Evolutionary conservation across 2,797 vertebrate genomes (phyloP), one percentile per base, ranked within the genome.

Genomic region (Oryzias dopingdopingensis): DNA sequence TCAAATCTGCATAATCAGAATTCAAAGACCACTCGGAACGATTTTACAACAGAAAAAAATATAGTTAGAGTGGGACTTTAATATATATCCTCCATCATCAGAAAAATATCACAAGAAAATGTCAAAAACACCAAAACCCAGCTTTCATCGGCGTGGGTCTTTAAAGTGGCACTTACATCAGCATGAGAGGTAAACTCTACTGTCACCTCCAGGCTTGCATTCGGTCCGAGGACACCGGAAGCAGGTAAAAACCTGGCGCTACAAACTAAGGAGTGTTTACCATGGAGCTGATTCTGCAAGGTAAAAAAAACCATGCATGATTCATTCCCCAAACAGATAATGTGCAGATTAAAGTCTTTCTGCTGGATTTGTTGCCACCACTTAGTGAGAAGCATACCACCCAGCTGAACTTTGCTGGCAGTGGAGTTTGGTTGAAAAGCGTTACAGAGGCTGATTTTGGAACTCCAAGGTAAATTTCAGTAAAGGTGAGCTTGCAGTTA

Each of bases 381-480:
- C 42, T 15, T 14, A 15, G 16, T 16, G 23, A 7, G 5, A 1
- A 44, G 55, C 24, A 0, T 74, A 88, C 88, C 86, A 18, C 63
- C 97, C 97, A 99, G 17, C 73, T 88, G 85, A 94, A 99, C 64
- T 63, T 71, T 42, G 94, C 70, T 16, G 94, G 93, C 60, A 98
- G 91, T 44, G 89, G 82, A 0, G 92, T 98, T 84, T 95, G 94
- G 67, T 98, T 99, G 80, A 93, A 87, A 53, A 99, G 91, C 1
- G 77, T 90, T 46, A 88, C 14, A 0, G 65, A 72, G 4, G 79
- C 80, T 54, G 65, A 85, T 2, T 80, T 64, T 37, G 92, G 87
- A 71, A 95, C 81, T 12, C 92, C 96, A 6, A 92, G 1, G 72
- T 93, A 96, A 75, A 97, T 83, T 49, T 92, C 90, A 49, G 81